Base-by-base conservation (phyloP, 2,888 invertebrate genomes). In the Venustoraphidia nigricollis region DNA sequence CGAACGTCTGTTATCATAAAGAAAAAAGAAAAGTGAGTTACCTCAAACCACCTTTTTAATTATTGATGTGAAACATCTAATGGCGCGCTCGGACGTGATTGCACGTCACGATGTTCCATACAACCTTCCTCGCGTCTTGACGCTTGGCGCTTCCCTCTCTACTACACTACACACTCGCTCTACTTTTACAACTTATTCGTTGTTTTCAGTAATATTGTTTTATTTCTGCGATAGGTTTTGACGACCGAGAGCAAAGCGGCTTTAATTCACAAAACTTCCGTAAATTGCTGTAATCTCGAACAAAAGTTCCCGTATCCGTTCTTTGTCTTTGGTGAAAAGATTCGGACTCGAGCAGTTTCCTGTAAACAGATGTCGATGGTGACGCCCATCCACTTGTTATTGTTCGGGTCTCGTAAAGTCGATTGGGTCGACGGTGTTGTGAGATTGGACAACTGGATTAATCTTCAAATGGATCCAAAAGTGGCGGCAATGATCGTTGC, bases 321-420 rank as follows among this genome's bases (percentile, higher is more conserved):
- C 64, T 95, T 98, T 64, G 89, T 98, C 49, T 98, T 97, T 66
- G 95, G 96, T 0, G 97, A 98, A 70, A 98, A 98, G 75, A 91
- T 97, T 48, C 81, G 96, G 47, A 95, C 96, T 0, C 75, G 91
- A 47, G 94, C 95, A 1, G 92, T 98, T 45, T 86, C 90, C 10
- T 96, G 96, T 66, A 97, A 97, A 63, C 94, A 95, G 69, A 80
- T 90, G 78, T 74, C 74, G 1, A 95, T 95, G 92, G 88, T 97
- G 8, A 81, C 93, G 1, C 94, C 97, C 0, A 67, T 97, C 52
- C 95, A 97, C 62, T 70, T 98, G 40, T 65, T 98, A 54, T 70
- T 98, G 38, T 96, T 97, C 64, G 96, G 90, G 0, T 82, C 85
- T n/a, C 76, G 92, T 44, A 90, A 88, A 67, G 81, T 88, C 1